phyloP scores from a whole-genome alignment of 2,113 vertebrate species.

The Phrynosoma blainvillii region DNA sequence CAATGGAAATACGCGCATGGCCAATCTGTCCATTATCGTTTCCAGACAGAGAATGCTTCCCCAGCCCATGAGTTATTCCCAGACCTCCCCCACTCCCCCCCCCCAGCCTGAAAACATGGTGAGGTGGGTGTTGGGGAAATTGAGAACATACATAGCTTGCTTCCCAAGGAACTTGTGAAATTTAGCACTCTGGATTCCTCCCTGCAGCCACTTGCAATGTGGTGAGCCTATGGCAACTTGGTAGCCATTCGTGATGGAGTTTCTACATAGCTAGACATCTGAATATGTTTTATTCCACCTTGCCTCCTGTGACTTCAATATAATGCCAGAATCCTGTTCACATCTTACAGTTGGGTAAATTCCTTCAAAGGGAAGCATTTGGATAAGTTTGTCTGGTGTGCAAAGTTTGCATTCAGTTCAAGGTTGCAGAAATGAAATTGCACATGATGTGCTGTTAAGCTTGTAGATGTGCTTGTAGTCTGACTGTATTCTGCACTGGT shows the following conservation, averaged over 20 bases:
- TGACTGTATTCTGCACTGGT: too few species aligned
- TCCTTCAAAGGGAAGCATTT: too few species aligned
- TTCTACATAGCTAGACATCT: background rate
- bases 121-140: too few species aligned
- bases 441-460: too few species aligned
- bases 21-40: background rate
- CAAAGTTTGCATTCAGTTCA: too few species aligned
- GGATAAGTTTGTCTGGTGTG: too few species aligned
- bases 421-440: too few species aligned
- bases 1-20: background rate
- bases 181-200: background rate
- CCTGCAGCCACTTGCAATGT: too few species aligned
- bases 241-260: too few species aligned
- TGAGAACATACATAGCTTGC: background rate
- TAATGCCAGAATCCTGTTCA: background rate
- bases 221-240: too few species aligned
- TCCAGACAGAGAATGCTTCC: constrained; percentile 2
- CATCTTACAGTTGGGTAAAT: background rate
- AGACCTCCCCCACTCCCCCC: background rate
- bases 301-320: background rate
- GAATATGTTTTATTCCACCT: background rate
- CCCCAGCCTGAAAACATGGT: background rate
- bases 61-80: background rate
- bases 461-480: too few species aligned
- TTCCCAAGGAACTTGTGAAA: background rate